phyloP scores from a whole-genome alignment of 2,888 invertebrate species.

The Nephrotoma appendiculata region DNA sequence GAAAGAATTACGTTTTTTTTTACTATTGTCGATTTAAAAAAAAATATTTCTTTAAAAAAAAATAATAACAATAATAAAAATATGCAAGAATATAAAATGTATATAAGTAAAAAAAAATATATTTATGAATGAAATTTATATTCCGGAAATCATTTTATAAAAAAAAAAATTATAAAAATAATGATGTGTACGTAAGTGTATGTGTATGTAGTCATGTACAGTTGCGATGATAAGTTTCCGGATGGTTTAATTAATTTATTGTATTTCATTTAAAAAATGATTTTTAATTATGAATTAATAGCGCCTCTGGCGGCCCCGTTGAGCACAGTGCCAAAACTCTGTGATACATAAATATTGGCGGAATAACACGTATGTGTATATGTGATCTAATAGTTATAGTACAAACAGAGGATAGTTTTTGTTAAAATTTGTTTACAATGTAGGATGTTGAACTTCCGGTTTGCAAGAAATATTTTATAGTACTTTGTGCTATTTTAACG shows the following conservation, averaged over 20 bases:
- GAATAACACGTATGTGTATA: background rate
- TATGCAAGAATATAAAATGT: background rate
- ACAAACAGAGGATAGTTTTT: background rate
- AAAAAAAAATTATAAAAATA: background rate
- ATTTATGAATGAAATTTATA: background rate
- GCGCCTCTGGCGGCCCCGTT: background rate
- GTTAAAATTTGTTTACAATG: background rate
- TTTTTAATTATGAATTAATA: background rate
- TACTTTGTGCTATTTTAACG: background rate
- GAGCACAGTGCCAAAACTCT: background rate
- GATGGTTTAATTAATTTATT: background rate
- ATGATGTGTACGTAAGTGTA: background rate
- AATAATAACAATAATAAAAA: background rate
- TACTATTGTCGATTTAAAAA: background rate
- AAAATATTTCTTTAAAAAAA: background rate
- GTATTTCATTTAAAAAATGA: background rate
- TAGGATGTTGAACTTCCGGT: background rate
- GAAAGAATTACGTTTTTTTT: background rate
- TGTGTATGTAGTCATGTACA: background rate
- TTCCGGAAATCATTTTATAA: background rate
- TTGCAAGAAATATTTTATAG: background rate
- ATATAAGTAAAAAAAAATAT: background rate
- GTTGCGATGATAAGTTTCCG: background rate
- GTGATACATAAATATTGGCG: background rate
- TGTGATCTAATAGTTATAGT: background rate